phyloP scores from a whole-genome alignment of 2,113 vertebrate genomes.

The Malurus elegans region DNA sequence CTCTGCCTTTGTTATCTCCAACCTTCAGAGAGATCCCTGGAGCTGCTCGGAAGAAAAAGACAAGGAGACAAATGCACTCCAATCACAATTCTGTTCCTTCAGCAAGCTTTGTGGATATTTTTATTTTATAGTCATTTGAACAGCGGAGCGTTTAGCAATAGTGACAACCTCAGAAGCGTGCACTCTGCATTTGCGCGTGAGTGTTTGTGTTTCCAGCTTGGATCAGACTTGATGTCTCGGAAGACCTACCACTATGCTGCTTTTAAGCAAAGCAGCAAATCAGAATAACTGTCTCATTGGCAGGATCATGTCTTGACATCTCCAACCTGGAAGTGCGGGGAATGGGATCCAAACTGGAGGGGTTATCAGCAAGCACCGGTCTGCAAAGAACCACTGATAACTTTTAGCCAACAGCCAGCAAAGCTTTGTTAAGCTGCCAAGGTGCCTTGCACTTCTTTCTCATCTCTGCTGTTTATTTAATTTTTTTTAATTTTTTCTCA shows the following conservation, averaged over 20 bases:
- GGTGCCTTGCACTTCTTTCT: background rate
- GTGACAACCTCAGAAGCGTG: background rate
- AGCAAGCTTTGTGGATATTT: constrained; percentile 39
- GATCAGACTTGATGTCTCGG: background rate
- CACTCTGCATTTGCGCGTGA: background rate
- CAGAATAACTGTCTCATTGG: background rate
- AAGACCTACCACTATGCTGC: background rate
- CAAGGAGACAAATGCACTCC: background rate
- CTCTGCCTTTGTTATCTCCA: background rate
- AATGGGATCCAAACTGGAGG: background rate
- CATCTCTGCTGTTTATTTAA: background rate
- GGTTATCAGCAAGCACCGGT: background rate
- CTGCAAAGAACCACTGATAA: background rate
- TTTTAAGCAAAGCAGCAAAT: background rate
- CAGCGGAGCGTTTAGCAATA: constrained; percentile 18
- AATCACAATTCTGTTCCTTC: background rate
- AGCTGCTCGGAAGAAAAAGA: background rate
- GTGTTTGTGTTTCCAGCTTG: background rate
- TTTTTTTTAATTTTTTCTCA: background rate
- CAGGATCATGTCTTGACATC: background rate
- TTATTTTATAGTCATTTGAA: constrained; percentile 48
- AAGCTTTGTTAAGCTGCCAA: background rate
- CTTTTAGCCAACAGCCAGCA: background rate
- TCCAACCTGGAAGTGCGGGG: background rate
- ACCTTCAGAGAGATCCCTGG: background rate